Evolutionary conservation across 35 echinoderm and acorn worm genomes (phyloP), one percentile per base, ranked within the genome.

Genomic region (Patiria miniata): DNA sequence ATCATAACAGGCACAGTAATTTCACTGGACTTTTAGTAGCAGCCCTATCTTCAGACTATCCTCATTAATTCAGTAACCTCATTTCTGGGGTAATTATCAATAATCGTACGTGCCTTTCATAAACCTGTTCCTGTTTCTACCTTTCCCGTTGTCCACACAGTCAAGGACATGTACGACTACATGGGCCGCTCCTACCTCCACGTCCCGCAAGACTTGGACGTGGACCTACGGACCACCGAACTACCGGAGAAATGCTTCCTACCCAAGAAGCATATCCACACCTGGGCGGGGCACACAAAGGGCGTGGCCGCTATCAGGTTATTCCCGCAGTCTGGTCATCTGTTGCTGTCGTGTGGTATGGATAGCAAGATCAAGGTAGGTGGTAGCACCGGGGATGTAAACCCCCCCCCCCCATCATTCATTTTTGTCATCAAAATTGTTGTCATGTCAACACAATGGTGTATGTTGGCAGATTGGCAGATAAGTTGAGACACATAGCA

Each of bases 251-350:
- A 98, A 82, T 95, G 92, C 60, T 95, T 89, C 42, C 79, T 95
- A 1, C 93, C 96, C 28, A 99, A 99, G 87, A 99, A 99, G 78
- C 86, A 81, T 78, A 89, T 92, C 17, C 89, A 94, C 55, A 85
- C 86, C 16, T 94, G 96, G 96, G 89, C 96, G 6, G 96, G 96
- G 28, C 96, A 94, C 80, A 99, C 96, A n/a, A 99, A 99, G 80
- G 96, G 96, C 21, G 92, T 94, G n/a, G 93, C 92, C 2, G 90
- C 81, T 18, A 95, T 99, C 82, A 89, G 81, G 50, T 82, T 99
- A n/a, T 90, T 95, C 40, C 96, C 96, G 9, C 85, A 92, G 32
- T 99, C 96, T 12, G 96, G 96, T 19, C 96, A 99, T 65, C 61
- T 99, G 39, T 33, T 99, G 36, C 57, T 99, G 33, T 99, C 96